Evolutionary conservation across 2,888 invertebrate species (phyloP).

Genomic region (Zhengitettix transpicula): DNA sequence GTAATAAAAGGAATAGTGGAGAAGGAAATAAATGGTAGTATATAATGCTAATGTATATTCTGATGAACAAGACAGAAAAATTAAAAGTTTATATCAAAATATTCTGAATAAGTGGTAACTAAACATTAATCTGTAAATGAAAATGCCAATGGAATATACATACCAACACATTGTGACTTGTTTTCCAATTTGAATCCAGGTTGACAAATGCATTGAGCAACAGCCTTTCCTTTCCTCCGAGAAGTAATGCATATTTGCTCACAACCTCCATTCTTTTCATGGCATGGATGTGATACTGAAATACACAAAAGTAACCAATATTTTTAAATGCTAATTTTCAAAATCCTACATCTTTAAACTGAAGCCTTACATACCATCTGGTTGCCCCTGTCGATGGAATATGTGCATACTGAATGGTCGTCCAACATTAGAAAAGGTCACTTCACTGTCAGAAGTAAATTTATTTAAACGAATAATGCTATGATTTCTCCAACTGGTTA

Average conservation of each 20-base stretch:
- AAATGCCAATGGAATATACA: not conserved
- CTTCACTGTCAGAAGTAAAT: conserved; percentile 30
- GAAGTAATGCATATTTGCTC: conserved; percentile 56
- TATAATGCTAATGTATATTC: too few relatives aligned
- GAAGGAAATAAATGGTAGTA: too few relatives aligned
- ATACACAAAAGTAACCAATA: conserved; percentile 8
- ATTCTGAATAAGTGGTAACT: too few relatives aligned
- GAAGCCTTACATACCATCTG: conserved; percentile 35
- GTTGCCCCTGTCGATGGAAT: conserved; percentile 64
- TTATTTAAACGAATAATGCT: conserved; percentile 44
- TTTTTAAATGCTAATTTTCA: not conserved
- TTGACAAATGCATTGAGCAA: conserved; percentile 51
- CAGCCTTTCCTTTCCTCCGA: conserved; percentile 33
- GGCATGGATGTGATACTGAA: conserved; percentile 50
- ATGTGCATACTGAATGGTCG: conserved; percentile 49
- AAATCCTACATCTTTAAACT: not conserved
- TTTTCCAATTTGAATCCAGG: conserved; percentile 45
- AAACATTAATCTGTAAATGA: too few relatives aligned
- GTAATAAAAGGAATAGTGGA: too few relatives aligned
- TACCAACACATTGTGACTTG: not conserved
- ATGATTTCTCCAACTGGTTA: conserved; percentile 52
- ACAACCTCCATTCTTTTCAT: conserved; percentile 48
- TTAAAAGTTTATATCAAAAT: too few relatives aligned
- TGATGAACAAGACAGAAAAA: too few relatives aligned
- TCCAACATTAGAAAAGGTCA: conserved; percentile 33